Evolutionary conservation across 1,140 invertebrate species (phyloP), one percentile per base, ranked within the genome.

Genomic region (Trichonephila clavata): DNA sequence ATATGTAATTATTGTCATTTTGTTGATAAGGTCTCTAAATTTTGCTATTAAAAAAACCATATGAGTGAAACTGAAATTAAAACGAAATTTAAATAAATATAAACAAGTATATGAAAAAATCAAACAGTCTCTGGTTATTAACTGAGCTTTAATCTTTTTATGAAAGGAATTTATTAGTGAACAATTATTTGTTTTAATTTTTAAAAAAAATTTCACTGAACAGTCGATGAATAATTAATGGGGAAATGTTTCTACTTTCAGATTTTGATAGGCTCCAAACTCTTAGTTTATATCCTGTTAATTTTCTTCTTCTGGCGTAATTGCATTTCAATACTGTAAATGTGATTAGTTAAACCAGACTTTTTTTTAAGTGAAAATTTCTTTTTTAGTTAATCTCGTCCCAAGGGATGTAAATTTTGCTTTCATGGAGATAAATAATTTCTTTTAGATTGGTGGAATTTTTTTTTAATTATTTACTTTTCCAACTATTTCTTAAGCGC

Each of bases 261-360:
- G 57, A 90, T 80, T 90, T 61, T 90, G 89, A 90, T 83, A 90
- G 71, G 24, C 20, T 81, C 89, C 10, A 71, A 90, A 60, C 21
- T 71, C n/a, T 71, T 50, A 68, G 27, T 81, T 87, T 65, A 60
- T 7, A 39, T 84, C n/a, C 60, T 39, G 50, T 57, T 18, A 71
- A 81, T 50, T 60, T 24, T 39, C 43, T 18, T 81, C 57, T 8
- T 20, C 10, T 57, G 0, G 1, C 0, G 0, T 90, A 90, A 90
- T 71, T 90, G 14, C 21, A 83, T 90, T 90, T 61, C 27, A 24
- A 24, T 50, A 63, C 68, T 27, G 39, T 61, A 81, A 90, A 90
- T 81, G 57, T 21, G 24, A 83, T 90, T 90, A 63, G 21, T 71
- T n/a, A 32, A 59, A 27, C 50, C 4, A 83, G 24, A 90, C 10